Conservation (phyloP, 2,113 vertebrate genomes). For the Pseudois nayaur region DNA sequence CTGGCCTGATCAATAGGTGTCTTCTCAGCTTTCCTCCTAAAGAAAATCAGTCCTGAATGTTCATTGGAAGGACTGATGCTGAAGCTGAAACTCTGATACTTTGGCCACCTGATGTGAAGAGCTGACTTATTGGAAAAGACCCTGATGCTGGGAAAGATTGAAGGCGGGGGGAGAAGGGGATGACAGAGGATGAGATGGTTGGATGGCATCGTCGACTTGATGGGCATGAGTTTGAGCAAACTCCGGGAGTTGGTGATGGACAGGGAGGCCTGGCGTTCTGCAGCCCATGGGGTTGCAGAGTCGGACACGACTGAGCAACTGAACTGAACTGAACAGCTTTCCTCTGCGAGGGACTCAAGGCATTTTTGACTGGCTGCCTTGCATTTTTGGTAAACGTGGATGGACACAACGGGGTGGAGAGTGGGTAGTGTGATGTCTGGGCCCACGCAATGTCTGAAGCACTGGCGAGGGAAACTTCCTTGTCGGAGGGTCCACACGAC, state of each 20-base stretch:
- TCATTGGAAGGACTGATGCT: background rate
- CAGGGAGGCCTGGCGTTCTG: background rate
- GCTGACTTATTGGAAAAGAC: background rate
- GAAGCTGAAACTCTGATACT: background rate
- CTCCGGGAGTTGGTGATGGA: background rate
- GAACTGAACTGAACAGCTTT: background rate
- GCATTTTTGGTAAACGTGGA: background rate
- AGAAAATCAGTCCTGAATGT: background rate
- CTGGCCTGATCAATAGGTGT: background rate
- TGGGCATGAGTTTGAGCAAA: background rate
- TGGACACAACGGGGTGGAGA: rapidly evolving
- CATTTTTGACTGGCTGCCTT: background rate
- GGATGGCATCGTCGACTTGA: background rate
- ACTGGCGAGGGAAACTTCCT: background rate
- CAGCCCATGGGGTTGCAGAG: background rate
- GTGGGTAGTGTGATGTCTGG: no score
- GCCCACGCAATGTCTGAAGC: rapidly evolving
- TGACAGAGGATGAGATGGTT: background rate
- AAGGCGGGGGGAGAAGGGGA: background rate
- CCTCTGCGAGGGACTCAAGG: background rate
- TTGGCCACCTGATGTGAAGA: background rate
- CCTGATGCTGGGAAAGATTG: background rate
- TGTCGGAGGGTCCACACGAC: background rate
- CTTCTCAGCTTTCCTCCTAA: background rate
- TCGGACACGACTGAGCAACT: rapidly evolving